phyloP scores from a whole-genome alignment of 2,888 invertebrate genomes.

The Lampropteryx suffumata region DNA sequence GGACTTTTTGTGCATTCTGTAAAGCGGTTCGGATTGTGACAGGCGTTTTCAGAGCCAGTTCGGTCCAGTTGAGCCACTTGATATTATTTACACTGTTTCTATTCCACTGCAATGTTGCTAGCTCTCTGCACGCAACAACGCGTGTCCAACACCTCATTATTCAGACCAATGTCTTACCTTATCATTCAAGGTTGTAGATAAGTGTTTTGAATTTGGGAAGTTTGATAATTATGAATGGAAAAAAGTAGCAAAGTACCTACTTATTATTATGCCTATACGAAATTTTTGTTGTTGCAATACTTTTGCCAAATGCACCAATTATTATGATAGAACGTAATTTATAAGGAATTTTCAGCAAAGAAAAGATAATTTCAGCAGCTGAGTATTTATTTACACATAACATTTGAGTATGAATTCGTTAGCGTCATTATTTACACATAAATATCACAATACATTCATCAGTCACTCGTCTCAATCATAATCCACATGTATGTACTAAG shows the following conservation, averaged over 20 bases:
- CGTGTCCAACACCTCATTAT: slow-evolving; percentile 62
- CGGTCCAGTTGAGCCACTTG: neutral
- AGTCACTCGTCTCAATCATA: slow-evolving; percentile 69
- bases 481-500: slow-evolving; percentile 51
- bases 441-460: slow-evolving; percentile 81
- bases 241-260: neutral
- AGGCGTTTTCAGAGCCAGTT: too few relatives aligned
- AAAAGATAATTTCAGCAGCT: slow-evolving; percentile 70
- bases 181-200: slow-evolving; percentile 59
- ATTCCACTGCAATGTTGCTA: slow-evolving; percentile 11
- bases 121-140: slow-evolving; percentile 39
- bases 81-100: neutral
- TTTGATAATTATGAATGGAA: neutral
- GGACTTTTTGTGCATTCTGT: too few relatives aligned
- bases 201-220: slow-evolving; percentile 3
- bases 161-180: slow-evolving; percentile 54
- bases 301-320: too few relatives aligned
- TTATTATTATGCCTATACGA: neutral
- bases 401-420: slow-evolving; percentile 62
- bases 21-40: too few relatives aligned
- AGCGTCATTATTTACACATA: slow-evolving; percentile 75
- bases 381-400: slow-evolving; percentile 73
- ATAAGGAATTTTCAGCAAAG: slow-evolving; percentile 13
- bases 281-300: too few relatives aligned
- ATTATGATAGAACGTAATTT: too few relatives aligned